Conservation (phyloP, 2,888 invertebrate genomes). For the Diarsia rubi region DNA sequence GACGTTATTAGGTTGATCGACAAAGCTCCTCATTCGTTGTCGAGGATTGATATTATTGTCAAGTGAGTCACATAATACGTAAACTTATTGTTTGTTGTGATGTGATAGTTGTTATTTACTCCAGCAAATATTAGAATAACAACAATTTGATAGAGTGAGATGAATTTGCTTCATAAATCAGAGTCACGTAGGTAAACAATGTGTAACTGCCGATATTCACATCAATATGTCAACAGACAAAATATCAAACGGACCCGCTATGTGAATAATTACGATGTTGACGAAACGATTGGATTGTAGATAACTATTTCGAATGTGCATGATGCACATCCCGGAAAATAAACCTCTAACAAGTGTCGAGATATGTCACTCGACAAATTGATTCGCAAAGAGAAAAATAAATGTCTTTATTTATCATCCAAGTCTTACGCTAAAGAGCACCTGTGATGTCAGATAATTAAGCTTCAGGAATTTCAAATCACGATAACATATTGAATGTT, state of each 20-base stretch:
- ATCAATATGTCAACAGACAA: background rate
- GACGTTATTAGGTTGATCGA: constrained; percentile 81
- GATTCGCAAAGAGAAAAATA: background rate
- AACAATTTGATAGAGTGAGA: constrained; percentile 20
- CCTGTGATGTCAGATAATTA: background rate
- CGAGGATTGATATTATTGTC: background rate
- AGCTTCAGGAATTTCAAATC: background rate
- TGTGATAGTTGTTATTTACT: background rate
- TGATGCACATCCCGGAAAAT: constrained; percentile 5
- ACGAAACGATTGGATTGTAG: background rate
- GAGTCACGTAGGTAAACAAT: background rate
- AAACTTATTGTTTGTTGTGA: constrained; percentile 15
- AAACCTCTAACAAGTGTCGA: background rate
- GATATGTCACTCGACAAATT: background rate
- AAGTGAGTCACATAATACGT: background rate
- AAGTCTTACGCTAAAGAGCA: background rate
- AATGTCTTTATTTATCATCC: background rate
- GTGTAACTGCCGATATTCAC: background rate
- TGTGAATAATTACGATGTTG: background rate
- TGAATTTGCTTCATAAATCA: constrained; percentile 21
- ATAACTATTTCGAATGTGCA: constrained; percentile 12
- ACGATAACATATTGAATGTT: background rate
- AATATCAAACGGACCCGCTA: background rate
- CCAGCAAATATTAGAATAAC: background rate
- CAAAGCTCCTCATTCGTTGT: constrained; percentile 67